Base-by-base conservation (phyloP, 1,140 invertebrate species). In the Sweltsa coloradensis region DNA sequence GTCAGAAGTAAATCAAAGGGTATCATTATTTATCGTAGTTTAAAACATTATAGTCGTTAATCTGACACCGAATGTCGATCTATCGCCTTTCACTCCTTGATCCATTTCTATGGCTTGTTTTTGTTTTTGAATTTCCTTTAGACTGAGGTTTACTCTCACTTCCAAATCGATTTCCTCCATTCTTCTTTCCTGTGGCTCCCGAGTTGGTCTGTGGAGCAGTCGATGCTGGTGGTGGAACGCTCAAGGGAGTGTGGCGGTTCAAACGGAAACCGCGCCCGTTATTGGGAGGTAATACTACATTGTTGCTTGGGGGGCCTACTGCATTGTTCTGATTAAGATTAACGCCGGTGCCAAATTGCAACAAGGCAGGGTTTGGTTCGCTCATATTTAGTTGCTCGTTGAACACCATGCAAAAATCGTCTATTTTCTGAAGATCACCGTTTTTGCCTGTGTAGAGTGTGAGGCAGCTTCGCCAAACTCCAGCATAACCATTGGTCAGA, bases 381-480 rank as follows among this genome's bases (percentile, higher is more conserved):
- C 88, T 92, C 85, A 94, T 90, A 58, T 92, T 91, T 0, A 90
- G 63, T 36, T 83, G 77, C 63, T 95, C 90, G 57, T 87, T 87
- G 56, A 93, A 92, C 7, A 83, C 74, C 75, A 85, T 77, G 64
- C 88, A 93, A 63, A 93, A 95, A 49, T 53, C 59, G 13, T 81
- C 83, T 19, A 88, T 78, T 64, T 85, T 85, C 55, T 84, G 80
- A 50, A 86, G 78, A 53, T 93, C 89, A 9, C 91, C 91, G 51
- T 75, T 82, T 70, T 95, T 95, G 7, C 88, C 88, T 0, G 87
- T 86, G 63, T 95, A 94, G 1, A 97, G 64, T 0, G 93, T 97
- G 18, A 97, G 68, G 56, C 85, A 91, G 34, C 83, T 81, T 48
- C 92, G 83, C 83, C 87, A 97, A 23, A 94, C 67, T 0, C 83